Conservation (phyloP, 2,113 vertebrate genomes). For the Procavia capensis region DNA sequence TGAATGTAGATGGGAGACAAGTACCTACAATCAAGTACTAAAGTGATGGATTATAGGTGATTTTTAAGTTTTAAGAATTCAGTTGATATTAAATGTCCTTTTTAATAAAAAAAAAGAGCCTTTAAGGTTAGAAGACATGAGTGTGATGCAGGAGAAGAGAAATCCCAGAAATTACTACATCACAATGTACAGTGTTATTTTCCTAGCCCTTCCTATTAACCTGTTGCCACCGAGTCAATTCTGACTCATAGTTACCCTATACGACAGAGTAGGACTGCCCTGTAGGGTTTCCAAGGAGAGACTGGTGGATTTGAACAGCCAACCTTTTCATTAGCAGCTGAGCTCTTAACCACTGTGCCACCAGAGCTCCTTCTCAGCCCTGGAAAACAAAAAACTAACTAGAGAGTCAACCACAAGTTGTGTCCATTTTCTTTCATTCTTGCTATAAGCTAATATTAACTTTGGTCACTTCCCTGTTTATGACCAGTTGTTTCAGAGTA, state of each 20-base stretch:
- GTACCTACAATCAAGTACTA: neutral
- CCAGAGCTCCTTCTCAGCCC: too few relatives aligned
- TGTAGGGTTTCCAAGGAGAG: too few relatives aligned
- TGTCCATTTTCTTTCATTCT: neutral
- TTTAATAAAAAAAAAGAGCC: constrained; percentile 17
- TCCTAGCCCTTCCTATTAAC: neutral
- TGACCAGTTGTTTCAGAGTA: neutral
- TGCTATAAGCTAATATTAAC: neutral
- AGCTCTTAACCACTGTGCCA: too few relatives aligned
- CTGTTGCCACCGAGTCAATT: too few relatives aligned
- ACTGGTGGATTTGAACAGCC: too few relatives aligned
- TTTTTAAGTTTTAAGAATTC: constrained; percentile 3
- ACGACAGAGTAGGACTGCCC: too few relatives aligned
- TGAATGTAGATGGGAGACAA: neutral
- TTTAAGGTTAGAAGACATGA: neutral
- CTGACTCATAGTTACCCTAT: too few relatives aligned
- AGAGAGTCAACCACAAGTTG: neutral
- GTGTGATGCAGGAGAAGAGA: neutral
- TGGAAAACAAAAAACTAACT: too few relatives aligned
- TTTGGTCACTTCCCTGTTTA: neutral
- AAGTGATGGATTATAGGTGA: neutral
- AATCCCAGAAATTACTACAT: neutral
- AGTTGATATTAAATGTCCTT: neutral
- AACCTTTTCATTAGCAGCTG: too few relatives aligned
- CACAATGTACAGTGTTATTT: neutral